These are phyloP conservation scores for Amia ocellicauda DNA, from an alignment of 2,113 vertebrate species.

Conservation along the genomic window DNA sequence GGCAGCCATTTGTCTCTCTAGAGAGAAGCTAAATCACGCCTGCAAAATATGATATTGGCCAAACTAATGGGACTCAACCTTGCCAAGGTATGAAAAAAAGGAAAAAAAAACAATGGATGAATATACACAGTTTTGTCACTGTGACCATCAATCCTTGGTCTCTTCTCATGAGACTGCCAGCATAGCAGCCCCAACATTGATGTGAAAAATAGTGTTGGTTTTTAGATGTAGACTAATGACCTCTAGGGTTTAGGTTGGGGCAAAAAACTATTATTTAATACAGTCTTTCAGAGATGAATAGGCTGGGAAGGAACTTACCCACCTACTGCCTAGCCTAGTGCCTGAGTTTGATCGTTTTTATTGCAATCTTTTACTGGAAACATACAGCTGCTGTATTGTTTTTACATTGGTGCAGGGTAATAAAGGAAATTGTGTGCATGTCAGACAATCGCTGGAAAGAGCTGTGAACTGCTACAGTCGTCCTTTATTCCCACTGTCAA, in stretches of 20 bases:
- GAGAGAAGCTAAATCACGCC: background rate
- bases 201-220: background rate
- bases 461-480: conserved; percentile 7
- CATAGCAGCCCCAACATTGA: too few relatives aligned
- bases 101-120: too few relatives aligned
- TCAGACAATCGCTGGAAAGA: conserved; percentile 8
- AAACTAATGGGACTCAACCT: background rate
- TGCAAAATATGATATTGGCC: background rate
- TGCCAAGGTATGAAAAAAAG: too few relatives aligned
- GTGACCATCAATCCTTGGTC: background rate
- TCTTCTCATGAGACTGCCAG: background rate
- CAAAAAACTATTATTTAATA: background rate
- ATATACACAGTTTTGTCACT: too few relatives aligned
- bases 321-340: background rate
- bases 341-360: background rate
- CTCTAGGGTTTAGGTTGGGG: background rate
- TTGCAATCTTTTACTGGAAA: too few relatives aligned
- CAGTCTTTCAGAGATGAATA: background rate
- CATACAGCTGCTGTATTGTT: background rate
- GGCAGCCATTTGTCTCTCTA: background rate
- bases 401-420: background rate
- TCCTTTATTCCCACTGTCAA: conserved; percentile 10
- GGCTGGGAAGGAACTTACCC: background rate
- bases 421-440: conserved; percentile 2
- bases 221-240: background rate